These are phyloP conservation scores for Phyto melanocephala DNA, from an alignment of 2,888 invertebrate species.

Conservation along the genomic window DNA sequence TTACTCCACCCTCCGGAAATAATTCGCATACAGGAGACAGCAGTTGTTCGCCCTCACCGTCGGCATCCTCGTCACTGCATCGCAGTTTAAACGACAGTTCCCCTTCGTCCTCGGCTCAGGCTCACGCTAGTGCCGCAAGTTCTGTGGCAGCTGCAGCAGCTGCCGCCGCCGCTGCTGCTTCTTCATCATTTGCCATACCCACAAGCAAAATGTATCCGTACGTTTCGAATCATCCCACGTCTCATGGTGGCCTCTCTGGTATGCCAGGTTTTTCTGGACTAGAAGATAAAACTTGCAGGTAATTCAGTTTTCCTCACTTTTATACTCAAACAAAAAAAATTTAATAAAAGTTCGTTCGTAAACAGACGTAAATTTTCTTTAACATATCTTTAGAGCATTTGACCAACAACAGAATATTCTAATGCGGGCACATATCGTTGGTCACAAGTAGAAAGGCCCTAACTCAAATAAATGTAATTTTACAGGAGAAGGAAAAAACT, in stretches of 20 bases:
- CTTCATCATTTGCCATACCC: constrained; percentile 81
- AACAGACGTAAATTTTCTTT: too few species aligned
- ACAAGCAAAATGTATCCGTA: constrained; percentile 94
- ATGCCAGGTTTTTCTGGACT: constrained; percentile 80
- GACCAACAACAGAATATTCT: too few species aligned
- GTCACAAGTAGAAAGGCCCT: too few species aligned
- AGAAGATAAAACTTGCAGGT: constrained; percentile 79
- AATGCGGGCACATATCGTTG: too few species aligned
- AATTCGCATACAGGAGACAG: constrained; percentile 75
- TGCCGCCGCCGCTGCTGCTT: constrained; percentile 72
- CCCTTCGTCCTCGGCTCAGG: constrained; percentile 77
- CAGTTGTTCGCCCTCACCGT: constrained; percentile 75
- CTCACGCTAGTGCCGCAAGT: constrained; percentile 80
- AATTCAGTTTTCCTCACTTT: too few species aligned
- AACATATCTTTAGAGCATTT: too few species aligned
- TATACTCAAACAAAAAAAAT: too few species aligned
- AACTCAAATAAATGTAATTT: too few species aligned
- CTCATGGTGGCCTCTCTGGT: constrained; percentile 90
- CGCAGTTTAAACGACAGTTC: constrained; percentile 75
- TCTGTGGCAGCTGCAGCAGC: constrained; percentile 79
- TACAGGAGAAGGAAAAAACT: too few species aligned
- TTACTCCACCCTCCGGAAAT: constrained; percentile 74
- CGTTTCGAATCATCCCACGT: constrained; percentile 86
- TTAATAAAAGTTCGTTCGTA: too few species aligned
- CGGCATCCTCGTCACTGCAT: constrained; percentile 72